Evolutionary conservation across 23 tunicate species (phyloP).

Genomic region (Ciona savignyi): DNA sequence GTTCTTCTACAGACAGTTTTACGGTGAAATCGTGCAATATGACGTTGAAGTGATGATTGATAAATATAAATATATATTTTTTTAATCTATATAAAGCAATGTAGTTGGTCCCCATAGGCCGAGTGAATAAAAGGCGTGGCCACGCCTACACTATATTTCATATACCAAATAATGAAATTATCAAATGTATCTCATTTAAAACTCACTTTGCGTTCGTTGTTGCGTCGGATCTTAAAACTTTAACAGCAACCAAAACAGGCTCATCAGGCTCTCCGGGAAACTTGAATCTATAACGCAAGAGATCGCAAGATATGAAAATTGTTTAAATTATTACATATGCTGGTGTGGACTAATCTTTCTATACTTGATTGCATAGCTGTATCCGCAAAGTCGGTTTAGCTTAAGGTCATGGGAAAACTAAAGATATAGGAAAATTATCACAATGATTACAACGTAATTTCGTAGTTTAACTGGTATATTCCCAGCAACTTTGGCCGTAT

Average conservation of each 20-base stretch:
- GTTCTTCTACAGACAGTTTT: no score
- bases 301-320: no score
- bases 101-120: no score
- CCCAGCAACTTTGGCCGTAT: not conserved
- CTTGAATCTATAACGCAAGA: conserved; percentile 9
- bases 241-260: conserved; percentile 79
- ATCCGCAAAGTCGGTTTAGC: not conserved
- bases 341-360: no score
- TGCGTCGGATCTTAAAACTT: conserved; percentile 68
- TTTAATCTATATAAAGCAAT: no score
- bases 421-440: not conserved
- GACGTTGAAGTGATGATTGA: no score
- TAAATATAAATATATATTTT: no score
- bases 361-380: no score
- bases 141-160: not conserved
- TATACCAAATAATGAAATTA: not conserved
- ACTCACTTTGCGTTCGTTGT: conserved; percentile 77
- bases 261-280: conserved; percentile 32
- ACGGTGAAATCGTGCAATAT: no score
- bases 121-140: no score
- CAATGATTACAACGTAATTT: not conserved
- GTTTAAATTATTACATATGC: no score
- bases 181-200: not conserved
- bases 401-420: not conserved
- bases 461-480: not conserved